Evolutionary conservation across 2,797 vertebrate genomes (phyloP).

Genomic region (Graptemys geographica): DNA sequence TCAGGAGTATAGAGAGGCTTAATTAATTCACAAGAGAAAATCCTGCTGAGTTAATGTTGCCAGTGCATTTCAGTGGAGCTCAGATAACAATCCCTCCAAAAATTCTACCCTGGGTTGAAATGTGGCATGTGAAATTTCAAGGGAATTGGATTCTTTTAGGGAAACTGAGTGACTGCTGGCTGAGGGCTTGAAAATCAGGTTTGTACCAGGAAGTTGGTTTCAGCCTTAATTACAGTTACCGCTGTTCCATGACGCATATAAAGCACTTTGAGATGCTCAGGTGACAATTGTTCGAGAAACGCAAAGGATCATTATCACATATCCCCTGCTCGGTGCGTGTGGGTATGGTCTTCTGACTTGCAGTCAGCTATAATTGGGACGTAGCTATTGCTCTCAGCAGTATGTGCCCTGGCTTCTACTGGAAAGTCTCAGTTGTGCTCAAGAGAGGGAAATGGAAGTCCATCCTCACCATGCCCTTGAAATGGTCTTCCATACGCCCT

Average conservation of each 20-base stretch:
- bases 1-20: rapidly evolving
- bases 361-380: not conserved
- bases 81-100: not conserved
- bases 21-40: rapidly evolving
- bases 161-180: not conserved
- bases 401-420: not conserved
- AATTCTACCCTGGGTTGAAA: rapidly evolving
- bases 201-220: rapidly evolving
- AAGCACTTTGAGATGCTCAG: rapidly evolving
- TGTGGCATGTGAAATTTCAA: not conserved
- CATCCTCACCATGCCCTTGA: not conserved
- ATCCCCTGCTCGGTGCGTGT: rapidly evolving
- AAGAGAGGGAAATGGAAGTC: not conserved
- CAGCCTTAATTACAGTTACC: too few species aligned
- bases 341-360: not conserved
- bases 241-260: rapidly evolving
- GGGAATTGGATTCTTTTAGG: rapidly evolving
- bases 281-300: not conserved
- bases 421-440: not conserved
- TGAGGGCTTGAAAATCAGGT: not conserved
- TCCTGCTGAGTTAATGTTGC: not conserved
- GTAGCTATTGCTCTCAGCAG: not conserved
- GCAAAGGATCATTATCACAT: rapidly evolving
- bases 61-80: not conserved
- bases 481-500: not conserved